These are phyloP conservation scores for Trachelipus rathkii DNA, from an alignment of 1,140 invertebrate species.

Conservation along the genomic window DNA sequence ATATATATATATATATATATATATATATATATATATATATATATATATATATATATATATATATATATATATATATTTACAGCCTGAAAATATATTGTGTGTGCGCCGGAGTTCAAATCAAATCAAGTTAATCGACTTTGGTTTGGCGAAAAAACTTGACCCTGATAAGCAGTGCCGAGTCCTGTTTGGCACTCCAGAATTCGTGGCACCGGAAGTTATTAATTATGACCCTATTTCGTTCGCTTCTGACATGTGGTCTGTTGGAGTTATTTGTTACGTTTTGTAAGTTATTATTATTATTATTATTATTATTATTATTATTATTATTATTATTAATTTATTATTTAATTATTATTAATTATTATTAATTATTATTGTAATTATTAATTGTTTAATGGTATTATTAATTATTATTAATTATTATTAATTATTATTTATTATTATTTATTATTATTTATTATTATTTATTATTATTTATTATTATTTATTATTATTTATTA, in stretches of 20 bases:
- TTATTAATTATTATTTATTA: no score
- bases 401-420: no score
- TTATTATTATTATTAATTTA: no score
- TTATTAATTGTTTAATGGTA: no score
- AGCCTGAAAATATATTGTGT: slow-evolving; percentile 91
- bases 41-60: neutral
- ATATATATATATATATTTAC: slow-evolving; percentile 38
- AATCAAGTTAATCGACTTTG: slow-evolving; percentile 90
- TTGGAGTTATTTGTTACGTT: slow-evolving; percentile 90
- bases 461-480: no score
- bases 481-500: no score
- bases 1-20: neutral
- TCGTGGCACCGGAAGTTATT: slow-evolving; percentile 88
- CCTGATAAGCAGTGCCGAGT: slow-evolving; percentile 68
- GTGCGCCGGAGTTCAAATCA: slow-evolving; percentile 70
- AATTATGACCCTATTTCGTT: slow-evolving; percentile 82
- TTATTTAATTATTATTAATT: no score
- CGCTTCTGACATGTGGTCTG: slow-evolving; percentile 87
- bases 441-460: no score
- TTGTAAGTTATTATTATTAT: slow-evolving; percentile 62
- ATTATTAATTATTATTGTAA: no score
- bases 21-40: neutral
- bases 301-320: no score
- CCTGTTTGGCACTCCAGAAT: slow-evolving; percentile 87
- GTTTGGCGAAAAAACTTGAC: slow-evolving; percentile 72